phyloP scores from a whole-genome alignment of 2,797 vertebrate species.

The Carduelis carduelis region DNA sequence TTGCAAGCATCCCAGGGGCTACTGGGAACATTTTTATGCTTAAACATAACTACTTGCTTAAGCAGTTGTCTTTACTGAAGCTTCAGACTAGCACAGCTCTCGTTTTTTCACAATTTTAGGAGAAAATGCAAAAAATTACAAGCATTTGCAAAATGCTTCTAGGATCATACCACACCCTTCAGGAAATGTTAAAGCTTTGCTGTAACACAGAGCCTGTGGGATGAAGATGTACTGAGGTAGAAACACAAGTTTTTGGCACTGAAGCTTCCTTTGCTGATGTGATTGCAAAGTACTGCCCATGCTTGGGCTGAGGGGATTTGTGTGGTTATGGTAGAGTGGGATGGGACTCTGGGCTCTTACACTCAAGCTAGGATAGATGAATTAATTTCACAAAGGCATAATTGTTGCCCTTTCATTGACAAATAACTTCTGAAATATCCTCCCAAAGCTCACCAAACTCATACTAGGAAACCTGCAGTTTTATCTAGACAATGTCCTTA shows the following conservation, averaged over 20 bases:
- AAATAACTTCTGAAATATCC: not conserved
- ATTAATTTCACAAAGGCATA: not conserved
- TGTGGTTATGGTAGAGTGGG: not conserved
- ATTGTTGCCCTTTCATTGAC: not conserved
- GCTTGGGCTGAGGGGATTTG: not conserved
- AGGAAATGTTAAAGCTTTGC: not conserved
- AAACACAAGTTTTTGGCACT: not conserved
- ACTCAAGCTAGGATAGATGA: not conserved
- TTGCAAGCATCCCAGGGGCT: not conserved
- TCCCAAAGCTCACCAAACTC: not conserved
- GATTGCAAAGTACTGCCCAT: not conserved
- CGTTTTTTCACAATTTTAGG: not conserved
- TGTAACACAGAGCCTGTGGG: not conserved
- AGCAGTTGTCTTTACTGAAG: not conserved
- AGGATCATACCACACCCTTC: not conserved
- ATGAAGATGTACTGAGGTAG: not conserved
- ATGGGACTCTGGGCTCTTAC: not conserved
- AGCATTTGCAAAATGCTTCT: not conserved
- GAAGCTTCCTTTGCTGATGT: not conserved
- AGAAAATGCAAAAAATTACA: not conserved
- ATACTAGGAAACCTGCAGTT: not conserved
- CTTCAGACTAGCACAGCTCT: not conserved
- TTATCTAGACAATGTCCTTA: not conserved
- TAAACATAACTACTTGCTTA: not conserved
- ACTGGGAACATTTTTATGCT: not conserved